These are phyloP conservation scores for Digitonthophagus gazella DNA, from an alignment of 2,888 invertebrate species.

Conservation along the genomic window DNA sequence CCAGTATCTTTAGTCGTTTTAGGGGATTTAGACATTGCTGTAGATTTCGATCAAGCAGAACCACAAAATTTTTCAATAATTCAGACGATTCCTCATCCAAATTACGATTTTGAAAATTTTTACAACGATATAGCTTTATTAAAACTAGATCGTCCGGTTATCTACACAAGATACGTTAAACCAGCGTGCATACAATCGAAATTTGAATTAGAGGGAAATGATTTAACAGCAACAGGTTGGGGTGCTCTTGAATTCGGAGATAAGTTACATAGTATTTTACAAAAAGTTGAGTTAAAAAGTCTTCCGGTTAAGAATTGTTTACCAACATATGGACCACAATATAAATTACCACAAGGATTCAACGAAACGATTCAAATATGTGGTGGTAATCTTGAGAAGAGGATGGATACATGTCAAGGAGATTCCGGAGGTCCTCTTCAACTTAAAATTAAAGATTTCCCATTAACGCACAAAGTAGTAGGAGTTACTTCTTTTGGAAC, in stretches of 20 bases:
- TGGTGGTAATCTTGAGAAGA: no score
- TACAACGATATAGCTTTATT: constrained; percentile 57
- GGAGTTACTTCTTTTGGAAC: constrained; percentile 51
- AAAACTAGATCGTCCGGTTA: constrained; percentile 45
- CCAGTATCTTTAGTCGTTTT: background rate
- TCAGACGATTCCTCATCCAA: constrained; percentile 42
- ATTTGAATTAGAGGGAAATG: constrained; percentile 26
- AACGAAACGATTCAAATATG: constrained; percentile 8
- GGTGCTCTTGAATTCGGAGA: constrained; percentile 41
- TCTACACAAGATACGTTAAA: constrained; percentile 44
- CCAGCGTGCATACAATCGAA: constrained; percentile 51
- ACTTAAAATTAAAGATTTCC: constrained; percentile 34
- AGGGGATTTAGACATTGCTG: background rate
- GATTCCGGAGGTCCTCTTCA: constrained; percentile 63
- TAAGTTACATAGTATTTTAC: constrained; percentile 40
- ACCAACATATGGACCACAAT: constrained; percentile 2
- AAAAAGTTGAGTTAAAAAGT: constrained; percentile 47
- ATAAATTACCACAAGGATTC: constrained; percentile 12
- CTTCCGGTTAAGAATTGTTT: constrained; percentile 27
- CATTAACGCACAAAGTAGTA: constrained; percentile 51
- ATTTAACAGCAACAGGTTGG: constrained; percentile 53
- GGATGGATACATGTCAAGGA: constrained; percentile 44
- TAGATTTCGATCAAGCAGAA: background rate
- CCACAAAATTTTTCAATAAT: background rate
- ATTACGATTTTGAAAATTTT: constrained; percentile 45